phyloP scores from a whole-genome alignment of 2,797 vertebrate genomes.

The Staurois parvus region DNA sequence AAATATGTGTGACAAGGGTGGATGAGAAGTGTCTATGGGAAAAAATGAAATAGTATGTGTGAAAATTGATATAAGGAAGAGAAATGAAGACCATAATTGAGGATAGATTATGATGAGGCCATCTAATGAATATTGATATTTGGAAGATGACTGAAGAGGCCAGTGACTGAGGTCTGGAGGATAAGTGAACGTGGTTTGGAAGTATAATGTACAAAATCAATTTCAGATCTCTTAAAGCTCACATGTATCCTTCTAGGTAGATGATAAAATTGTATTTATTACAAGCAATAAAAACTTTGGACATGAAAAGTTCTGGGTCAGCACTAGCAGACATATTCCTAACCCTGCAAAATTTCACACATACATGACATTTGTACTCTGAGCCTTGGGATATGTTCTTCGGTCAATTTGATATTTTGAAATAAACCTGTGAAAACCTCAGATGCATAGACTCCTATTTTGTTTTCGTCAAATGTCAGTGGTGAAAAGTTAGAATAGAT shows the following conservation, averaged over 20 bases:
- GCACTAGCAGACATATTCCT: background rate
- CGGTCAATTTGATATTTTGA: background rate
- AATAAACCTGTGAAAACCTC: slow-evolving; percentile 3
- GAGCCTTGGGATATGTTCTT: background rate
- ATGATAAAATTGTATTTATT: background rate
- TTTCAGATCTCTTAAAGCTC: background rate
- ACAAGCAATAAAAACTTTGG: background rate
- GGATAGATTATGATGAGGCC: too few relatives aligned
- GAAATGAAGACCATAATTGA: too few relatives aligned
- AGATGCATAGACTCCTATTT: background rate
- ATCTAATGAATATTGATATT: too few relatives aligned
- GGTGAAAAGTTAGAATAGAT: background rate
- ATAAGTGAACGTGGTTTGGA: too few relatives aligned
- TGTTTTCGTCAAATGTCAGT: background rate
- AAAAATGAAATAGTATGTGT: too few relatives aligned
- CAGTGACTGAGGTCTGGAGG: too few relatives aligned
- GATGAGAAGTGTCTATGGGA: too few relatives aligned
- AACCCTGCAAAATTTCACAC: background rate
- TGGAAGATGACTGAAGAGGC: too few relatives aligned
- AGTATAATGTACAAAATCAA: background rate
- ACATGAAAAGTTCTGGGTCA: background rate
- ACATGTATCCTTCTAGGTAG: background rate
- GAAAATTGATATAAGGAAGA: too few relatives aligned
- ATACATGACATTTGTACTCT: background rate
- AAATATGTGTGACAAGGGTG: too few relatives aligned